Evolutionary conservation across 2,888 invertebrate species (phyloP).

Genomic region (Drosophila demipolita): DNA sequence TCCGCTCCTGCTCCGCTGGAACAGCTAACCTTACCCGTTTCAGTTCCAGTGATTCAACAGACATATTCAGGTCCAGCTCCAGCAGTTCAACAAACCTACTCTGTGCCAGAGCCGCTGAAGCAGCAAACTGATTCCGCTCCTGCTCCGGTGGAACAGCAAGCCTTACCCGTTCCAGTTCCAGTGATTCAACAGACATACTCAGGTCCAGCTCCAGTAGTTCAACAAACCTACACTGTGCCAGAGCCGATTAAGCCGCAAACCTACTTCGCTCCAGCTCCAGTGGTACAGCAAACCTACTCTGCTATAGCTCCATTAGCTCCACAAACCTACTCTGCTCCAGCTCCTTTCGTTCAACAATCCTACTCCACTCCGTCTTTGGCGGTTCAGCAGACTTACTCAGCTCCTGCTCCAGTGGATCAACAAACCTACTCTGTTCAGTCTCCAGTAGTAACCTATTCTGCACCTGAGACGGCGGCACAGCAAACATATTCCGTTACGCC

Average conservation of each 20-base stretch:
- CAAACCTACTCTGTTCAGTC: conserved; percentile 34
- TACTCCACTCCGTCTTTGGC: conserved; percentile 14
- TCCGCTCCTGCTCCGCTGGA: not conserved
- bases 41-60: not conserved
- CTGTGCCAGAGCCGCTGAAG: not conserved
- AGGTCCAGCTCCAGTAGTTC: not conserved
- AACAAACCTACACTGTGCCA: not conserved
- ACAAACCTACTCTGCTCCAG: not conserved
- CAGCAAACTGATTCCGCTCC: not conserved
- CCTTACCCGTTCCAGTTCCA: not conserved
- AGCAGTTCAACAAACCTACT: not conserved
- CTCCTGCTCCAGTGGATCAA: conserved; percentile 34
- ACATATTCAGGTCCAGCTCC: not conserved
- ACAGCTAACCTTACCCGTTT: not conserved
- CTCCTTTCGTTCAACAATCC: not conserved
- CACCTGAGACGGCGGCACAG: conserved; percentile 15
- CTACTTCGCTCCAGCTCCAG: not conserved
- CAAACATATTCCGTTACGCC: not conserved
- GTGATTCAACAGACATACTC: not conserved
- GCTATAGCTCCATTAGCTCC: not conserved
- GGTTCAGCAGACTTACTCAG: conserved; percentile 33
- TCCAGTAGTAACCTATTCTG: conserved; percentile 26
- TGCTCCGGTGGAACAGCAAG: not conserved
- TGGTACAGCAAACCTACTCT: not conserved
- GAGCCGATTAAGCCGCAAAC: not conserved